These are phyloP conservation scores for Chromis chromis DNA, from an alignment of 2,797 vertebrate species.

Conservation along the genomic window DNA sequence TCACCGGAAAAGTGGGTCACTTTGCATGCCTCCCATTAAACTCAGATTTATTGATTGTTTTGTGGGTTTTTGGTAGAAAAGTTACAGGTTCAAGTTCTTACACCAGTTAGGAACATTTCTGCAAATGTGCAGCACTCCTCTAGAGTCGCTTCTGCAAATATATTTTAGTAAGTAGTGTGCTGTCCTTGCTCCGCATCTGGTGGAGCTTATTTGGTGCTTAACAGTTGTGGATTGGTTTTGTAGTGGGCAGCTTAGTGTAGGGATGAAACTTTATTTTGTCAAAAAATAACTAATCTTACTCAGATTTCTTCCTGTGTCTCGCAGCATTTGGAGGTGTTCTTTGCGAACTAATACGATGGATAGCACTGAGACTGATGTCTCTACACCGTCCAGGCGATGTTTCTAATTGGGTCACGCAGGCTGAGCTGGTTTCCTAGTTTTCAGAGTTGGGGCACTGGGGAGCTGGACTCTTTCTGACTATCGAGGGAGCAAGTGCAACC, in stretches of 20 bases:
- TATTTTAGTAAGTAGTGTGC: neutral
- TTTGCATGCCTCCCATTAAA: slow-evolving; percentile 28
- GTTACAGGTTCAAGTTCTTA: slow-evolving; percentile 5
- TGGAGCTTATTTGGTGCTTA: neutral
- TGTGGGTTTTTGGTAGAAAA: slow-evolving; percentile 9
- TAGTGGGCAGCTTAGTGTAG: neutral
- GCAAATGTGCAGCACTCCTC: neutral
- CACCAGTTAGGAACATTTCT: neutral
- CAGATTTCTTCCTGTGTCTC: slow-evolving; percentile 5
- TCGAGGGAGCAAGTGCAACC: slow-evolving; percentile 61
- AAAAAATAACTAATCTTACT: neutral
- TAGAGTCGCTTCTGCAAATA: neutral
- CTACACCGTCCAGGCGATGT: slow-evolving; percentile 52
- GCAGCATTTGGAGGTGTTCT: slow-evolving; percentile 28
- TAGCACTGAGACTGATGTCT: slow-evolving; percentile 47
- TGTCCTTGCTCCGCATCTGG: slow-evolving; percentile 2
- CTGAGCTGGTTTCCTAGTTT: slow-evolving; percentile 79
- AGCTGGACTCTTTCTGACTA: slow-evolving; percentile 83
- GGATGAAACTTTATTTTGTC: neutral
- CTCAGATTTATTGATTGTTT: slow-evolving; percentile 42
- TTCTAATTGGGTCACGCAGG: slow-evolving; percentile 79
- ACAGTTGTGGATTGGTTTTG: neutral
- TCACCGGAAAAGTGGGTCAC: slow-evolving; percentile 55
- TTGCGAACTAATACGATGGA: slow-evolving; percentile 31
- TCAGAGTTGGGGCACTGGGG: slow-evolving; percentile 75